Conservation (phyloP, 1,140 invertebrate genomes). For the Rhagoletis zephyria region DNA sequence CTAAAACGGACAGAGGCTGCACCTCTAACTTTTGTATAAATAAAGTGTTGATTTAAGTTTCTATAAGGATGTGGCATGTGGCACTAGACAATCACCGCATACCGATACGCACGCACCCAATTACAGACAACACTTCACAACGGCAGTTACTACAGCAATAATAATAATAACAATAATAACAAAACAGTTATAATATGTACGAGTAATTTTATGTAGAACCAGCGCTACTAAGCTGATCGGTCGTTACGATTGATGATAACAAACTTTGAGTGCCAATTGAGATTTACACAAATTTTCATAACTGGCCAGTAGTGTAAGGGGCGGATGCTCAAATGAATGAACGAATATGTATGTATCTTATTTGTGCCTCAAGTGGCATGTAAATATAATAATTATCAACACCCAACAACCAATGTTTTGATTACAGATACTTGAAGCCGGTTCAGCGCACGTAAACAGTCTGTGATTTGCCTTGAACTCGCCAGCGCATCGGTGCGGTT, state of each 20-base stretch:
- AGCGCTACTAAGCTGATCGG: background rate
- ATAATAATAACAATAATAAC: background rate
- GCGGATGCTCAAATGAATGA: background rate
- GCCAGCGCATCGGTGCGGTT: background rate
- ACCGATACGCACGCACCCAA: conserved; percentile 23
- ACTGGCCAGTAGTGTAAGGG: background rate
- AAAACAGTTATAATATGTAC: background rate
- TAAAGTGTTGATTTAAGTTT: conserved; percentile 15
- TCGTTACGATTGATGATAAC: background rate
- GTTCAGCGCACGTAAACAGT: background rate
- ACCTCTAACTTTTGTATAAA: conserved; percentile 25
- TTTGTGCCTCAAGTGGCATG: conserved; percentile 5
- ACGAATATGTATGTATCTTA: background rate
- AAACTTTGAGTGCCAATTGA: background rate
- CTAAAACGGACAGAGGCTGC: background rate
- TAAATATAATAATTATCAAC: conserved; percentile 29
- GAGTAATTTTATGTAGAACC: background rate
- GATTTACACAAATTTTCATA: background rate
- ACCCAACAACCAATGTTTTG: background rate
- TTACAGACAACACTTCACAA: background rate
- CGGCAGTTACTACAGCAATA: background rate
- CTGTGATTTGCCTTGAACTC: conserved; percentile 29
- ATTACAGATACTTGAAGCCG: background rate
- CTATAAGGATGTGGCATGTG: conserved; percentile 42
- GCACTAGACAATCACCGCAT: conserved; percentile 38